Evolutionary conservation across 2,797 vertebrate species (phyloP).

Genomic region (Squalus acanthias): DNA sequence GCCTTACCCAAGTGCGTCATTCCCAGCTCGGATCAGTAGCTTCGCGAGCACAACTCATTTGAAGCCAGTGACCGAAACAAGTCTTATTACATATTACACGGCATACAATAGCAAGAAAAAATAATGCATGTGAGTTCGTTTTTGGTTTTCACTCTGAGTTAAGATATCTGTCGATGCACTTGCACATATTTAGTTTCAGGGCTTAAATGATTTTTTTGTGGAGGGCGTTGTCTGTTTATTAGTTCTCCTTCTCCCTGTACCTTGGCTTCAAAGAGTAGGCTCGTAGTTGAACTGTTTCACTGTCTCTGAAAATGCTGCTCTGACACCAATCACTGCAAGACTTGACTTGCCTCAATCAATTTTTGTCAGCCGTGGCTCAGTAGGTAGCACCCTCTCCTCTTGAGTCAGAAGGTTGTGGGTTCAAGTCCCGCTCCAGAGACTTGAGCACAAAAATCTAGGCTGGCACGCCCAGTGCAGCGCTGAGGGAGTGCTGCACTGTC

Average conservation of each 20-base stretch:
- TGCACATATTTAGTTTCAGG: background rate
- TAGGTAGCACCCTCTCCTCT: too few species aligned
- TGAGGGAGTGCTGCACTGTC: too few species aligned
- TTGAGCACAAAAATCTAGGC: too few species aligned
- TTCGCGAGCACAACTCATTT: background rate
- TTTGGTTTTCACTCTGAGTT: background rate
- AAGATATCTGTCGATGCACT: background rate
- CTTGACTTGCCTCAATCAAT: background rate
- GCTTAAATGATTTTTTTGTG: background rate
- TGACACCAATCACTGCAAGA: background rate
- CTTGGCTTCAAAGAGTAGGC: background rate
- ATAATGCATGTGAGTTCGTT: background rate
- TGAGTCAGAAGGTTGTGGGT: too few species aligned
- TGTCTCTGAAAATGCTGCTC: background rate
- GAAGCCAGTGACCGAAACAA: background rate
- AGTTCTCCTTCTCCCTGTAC: background rate
- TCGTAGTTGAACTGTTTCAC: background rate
- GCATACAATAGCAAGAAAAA: background rate
- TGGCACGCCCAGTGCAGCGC: too few species aligned
- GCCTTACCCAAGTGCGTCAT: background rate
- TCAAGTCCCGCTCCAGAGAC: too few species aligned
- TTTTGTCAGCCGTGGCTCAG: background rate
- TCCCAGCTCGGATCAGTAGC: background rate
- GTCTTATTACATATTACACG: too few species aligned
- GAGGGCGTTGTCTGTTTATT: background rate